Percentiles rank a stretch among this genome's conserved stretches.
phyloP scores from a whole-genome alignment of 2,113 vertebrate genomes.

The Boulengerochromis microlepis region DNA sequence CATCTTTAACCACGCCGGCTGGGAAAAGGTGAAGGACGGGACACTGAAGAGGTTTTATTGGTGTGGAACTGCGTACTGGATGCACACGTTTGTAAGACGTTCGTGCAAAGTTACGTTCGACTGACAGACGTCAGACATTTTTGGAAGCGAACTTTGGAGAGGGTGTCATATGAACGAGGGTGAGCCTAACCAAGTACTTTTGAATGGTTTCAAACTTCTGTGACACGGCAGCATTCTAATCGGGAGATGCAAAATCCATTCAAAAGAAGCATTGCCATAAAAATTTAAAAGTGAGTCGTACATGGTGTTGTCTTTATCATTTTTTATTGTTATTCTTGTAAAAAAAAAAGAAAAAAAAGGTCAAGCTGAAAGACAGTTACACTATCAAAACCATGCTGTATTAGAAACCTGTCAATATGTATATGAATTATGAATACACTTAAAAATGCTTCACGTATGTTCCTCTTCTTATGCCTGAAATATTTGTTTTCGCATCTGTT shows the following conservation, averaged over 20 bases:
- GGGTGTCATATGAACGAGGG: neutral
- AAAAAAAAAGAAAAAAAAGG: conserved; percentile 35
- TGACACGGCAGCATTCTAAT: conserved; percentile 9
- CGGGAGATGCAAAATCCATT: conserved; percentile 55
- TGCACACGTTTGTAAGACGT: neutral
- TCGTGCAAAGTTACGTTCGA: neutral
- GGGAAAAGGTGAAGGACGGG: conserved; percentile 1
- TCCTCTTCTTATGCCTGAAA: conserved; percentile 17
- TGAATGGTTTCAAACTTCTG: conserved; percentile 22
- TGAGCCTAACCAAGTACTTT: conserved; percentile 44
- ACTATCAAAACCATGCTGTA: conserved; percentile 74
- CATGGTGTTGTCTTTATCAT: conserved; percentile 71
- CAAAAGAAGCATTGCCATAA: conserved; percentile 66
- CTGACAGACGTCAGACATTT: neutral
- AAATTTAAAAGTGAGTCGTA: conserved; percentile 62
- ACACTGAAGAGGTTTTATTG: neutral
- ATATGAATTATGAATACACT: conserved; percentile 80
- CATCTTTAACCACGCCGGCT: conserved; percentile 9
- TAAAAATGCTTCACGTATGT: conserved; percentile 52
- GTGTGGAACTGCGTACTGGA: neutral
- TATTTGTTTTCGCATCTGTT: neutral
- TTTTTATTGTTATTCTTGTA: conserved; percentile 77
- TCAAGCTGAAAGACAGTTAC: conserved; percentile 59
- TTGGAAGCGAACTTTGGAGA: neutral
- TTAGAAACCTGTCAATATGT: conserved; percentile 76